These are phyloP conservation scores for Dermochelys coriacea DNA, from an alignment of 2,797 vertebrate genomes.

Conservation along the genomic window DNA sequence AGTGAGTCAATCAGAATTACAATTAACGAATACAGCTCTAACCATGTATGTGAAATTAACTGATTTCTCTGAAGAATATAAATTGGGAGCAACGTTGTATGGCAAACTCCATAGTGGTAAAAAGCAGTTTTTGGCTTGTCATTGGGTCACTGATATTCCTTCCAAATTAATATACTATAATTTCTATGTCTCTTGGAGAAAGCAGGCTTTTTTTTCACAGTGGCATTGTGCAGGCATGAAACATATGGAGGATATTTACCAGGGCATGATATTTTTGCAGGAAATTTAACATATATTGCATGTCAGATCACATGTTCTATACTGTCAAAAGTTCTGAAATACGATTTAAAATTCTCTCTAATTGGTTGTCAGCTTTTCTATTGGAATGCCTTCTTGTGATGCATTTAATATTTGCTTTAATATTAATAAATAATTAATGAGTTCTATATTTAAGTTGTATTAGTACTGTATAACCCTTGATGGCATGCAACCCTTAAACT, in stretches of 20 bases:
- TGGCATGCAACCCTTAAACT: not conserved
- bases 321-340: not conserved
- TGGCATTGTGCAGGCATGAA: slow-evolving; percentile 34
- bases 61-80: not conserved
- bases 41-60: not conserved
- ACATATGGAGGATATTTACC: slow-evolving; percentile 1
- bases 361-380: not conserved
- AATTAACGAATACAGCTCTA: not conserved
- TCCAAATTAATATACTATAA: slow-evolving; percentile 35
- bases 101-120: not conserved
- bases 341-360: not conserved
- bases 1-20: not conserved
- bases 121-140: not conserved
- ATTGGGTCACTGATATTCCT: slow-evolving; percentile 44
- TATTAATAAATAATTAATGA: no score
- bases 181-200: slow-evolving; percentile 35
- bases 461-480: no score
- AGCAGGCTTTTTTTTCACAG: slow-evolving; percentile 40
- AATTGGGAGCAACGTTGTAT: not conserved
- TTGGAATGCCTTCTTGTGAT: not conserved
- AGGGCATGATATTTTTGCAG: slow-evolving; percentile 23
- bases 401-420: not conserved
- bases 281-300: not conserved
- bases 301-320: not conserved
- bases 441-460: not conserved